These are phyloP conservation scores for Uloborus plumipes DNA, from an alignment of 2,888 invertebrate species.

Conservation along the genomic window DNA sequence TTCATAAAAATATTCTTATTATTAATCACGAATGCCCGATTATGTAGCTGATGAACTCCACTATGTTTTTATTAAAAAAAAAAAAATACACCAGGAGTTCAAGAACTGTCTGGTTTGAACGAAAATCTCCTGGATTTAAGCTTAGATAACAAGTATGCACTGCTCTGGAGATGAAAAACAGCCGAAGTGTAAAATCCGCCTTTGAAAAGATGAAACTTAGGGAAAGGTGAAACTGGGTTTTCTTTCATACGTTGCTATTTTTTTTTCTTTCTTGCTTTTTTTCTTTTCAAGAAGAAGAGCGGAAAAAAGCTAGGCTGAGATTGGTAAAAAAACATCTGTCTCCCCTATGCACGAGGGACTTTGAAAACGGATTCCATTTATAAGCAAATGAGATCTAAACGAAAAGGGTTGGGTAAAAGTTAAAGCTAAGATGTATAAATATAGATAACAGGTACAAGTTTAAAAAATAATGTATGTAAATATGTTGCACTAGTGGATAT, in stretches of 20 bases:
- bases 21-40: too few species aligned
- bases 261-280: slow-evolving; percentile 19
- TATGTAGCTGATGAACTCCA: too few species aligned
- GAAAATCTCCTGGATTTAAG: too few species aligned
- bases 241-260: slow-evolving; percentile 24
- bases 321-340: slow-evolving; percentile 55
- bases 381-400: slow-evolving; percentile 57
- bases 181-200: not conserved
- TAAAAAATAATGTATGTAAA: too few species aligned
- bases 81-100: too few species aligned
- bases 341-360: slow-evolving; percentile 18
- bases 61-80: too few species aligned
- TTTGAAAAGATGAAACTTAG: not conserved
- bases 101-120: too few species aligned
- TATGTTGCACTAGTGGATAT: too few species aligned
- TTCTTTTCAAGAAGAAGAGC: slow-evolving; percentile 7
- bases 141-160: too few species aligned
- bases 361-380: slow-evolving; percentile 55
- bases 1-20: too few species aligned
- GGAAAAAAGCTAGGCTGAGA: not conserved
- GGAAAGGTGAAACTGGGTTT: slow-evolving; percentile 19
- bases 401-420: slow-evolving; percentile 49
- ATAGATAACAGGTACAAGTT: not conserved
- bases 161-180: too few species aligned
- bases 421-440: slow-evolving; percentile 39